These are phyloP conservation scores for Bhutanitis thaidina DNA, from an alignment of 2,888 invertebrate species.

Conservation along the genomic window DNA sequence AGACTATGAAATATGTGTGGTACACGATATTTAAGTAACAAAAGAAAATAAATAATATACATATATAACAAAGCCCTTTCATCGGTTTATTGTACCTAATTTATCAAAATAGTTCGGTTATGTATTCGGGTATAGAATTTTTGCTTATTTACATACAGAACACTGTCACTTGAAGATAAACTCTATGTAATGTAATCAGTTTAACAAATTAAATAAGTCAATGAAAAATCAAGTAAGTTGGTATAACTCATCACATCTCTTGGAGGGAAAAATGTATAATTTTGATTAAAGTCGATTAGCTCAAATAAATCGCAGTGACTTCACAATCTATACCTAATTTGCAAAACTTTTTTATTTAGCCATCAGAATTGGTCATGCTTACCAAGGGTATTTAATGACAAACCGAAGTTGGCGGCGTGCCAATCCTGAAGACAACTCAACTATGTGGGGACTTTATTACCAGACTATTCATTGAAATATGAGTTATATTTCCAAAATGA, in stretches of 20 bases:
- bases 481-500: background rate
- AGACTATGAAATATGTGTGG: constrained; percentile 15
- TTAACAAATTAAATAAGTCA: no score
- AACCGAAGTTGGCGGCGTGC: background rate
- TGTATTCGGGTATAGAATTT: no score
- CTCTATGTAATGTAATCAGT: no score
- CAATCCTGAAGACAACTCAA: background rate
- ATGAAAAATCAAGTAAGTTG: no score
- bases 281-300: no score
- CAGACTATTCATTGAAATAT: background rate
- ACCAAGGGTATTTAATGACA: background rate
- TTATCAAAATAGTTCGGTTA: no score
- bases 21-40: constrained; percentile 11
- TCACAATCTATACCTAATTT: background rate
- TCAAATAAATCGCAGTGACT: no score
- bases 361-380: background rate
- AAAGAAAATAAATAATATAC: background rate
- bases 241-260: no score
- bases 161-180: no score
- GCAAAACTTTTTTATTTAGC: background rate
- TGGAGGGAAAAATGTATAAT: no score
- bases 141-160: no score
- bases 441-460: background rate
- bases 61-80: constrained; percentile 5
- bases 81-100: background rate